phyloP scores from a whole-genome alignment of 2,797 vertebrate species.

The Leptodactylus fallax region DNA sequence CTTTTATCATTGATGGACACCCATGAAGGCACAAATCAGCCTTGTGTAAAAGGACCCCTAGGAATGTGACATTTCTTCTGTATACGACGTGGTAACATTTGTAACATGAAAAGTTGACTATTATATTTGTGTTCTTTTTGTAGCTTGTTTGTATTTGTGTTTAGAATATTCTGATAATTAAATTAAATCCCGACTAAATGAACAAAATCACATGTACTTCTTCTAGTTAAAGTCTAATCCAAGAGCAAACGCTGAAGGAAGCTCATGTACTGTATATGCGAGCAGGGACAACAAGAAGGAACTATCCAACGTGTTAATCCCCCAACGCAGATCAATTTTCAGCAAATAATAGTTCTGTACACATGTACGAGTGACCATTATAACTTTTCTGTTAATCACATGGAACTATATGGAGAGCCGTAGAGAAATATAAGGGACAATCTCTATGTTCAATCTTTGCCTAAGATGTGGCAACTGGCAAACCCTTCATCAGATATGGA shows the following conservation, averaged over 20 bases:
- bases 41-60: no score
- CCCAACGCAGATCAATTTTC: slow-evolving; percentile 9
- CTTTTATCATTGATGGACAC: no score
- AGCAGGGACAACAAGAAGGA: slow-evolving; percentile 16
- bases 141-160: slow-evolving; percentile 46
- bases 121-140: neutral
- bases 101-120: neutral
- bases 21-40: no score
- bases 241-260: slow-evolving; percentile 1
- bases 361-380: slow-evolving; percentile 8
- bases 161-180: slow-evolving; percentile 42
- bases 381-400: neutral
- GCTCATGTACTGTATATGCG: slow-evolving; percentile 40
- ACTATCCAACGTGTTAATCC: slow-evolving; percentile 28
- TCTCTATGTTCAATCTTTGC: no score
- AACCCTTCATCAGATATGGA: no score
- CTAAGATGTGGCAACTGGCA: no score
- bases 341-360: slow-evolving; percentile 1
- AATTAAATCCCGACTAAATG: slow-evolving; percentile 34
- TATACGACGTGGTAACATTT: neutral
- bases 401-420: no score
- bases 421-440: no score
- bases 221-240: slow-evolving; percentile 37
- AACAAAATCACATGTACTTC: slow-evolving; percentile 35
- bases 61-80: neutral